Conservation (phyloP, 1,140 invertebrate species). For the Heliconius hermathena region DNA sequence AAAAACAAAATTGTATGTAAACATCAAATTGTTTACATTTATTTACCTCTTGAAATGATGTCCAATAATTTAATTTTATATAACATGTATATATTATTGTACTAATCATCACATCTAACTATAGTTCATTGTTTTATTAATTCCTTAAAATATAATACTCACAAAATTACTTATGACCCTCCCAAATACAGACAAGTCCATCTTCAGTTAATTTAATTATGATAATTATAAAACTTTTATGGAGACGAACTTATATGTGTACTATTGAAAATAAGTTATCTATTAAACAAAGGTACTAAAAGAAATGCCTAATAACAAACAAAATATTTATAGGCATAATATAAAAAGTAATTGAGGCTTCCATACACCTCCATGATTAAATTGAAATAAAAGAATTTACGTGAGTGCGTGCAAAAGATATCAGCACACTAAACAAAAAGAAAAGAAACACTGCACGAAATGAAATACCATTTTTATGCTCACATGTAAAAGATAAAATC, state of each 20-base stretch:
- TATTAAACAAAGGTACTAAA: not conserved
- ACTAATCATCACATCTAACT: too few relatives aligned
- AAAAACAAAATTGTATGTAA: too few relatives aligned
- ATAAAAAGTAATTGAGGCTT: constrained; percentile 27
- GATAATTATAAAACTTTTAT: not conserved
- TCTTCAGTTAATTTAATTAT: constrained; percentile 22
- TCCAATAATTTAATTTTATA: too few relatives aligned
- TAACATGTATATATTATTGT: too few relatives aligned
- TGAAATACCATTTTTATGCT: constrained; percentile 64
- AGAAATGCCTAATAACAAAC: not conserved
- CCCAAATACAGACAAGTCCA: constrained; percentile 71
- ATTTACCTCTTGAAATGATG: too few relatives aligned
- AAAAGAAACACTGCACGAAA: constrained; percentile 49
- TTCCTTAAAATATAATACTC: constrained; percentile 47
- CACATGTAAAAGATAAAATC: constrained; percentile 66
- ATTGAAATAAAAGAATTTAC: constrained; percentile 45
- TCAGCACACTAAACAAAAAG: constrained; percentile 57
- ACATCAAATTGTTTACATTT: too few relatives aligned
- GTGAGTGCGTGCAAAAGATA: constrained; percentile 66
- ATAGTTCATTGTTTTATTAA: not conserved
- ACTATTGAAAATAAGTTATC: too few relatives aligned
- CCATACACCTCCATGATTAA: constrained; percentile 21
- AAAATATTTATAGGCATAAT: not conserved
- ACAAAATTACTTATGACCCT: constrained; percentile 71
- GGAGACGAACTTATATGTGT: not conserved